Base-by-base conservation (phyloP, 1,140 invertebrate genomes). In the Mizuhopecten yessoensis region DNA sequence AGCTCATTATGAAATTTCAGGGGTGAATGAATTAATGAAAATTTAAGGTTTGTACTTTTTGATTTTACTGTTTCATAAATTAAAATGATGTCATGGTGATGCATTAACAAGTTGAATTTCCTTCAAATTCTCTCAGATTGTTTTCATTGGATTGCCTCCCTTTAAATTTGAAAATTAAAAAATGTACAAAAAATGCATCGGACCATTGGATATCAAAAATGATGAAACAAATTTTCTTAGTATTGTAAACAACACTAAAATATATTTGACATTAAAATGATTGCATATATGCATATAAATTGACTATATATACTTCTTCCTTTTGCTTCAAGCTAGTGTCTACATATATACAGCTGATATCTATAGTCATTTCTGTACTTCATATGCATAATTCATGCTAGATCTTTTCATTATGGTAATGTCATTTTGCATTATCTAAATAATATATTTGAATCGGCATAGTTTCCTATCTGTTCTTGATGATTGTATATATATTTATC, bases 351-450 rank as follows among this genome's bases (percentile, higher is more conserved):
- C 23, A 17, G 17, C 42, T 3, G 1, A 17, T 75, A n/a, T 17
- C n/a, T 29, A 75, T 75, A 75, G 5, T 29, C n/a, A 75, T 29
- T 75, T n/a, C 23, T 75, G 29, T 75, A 75, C 29, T 29, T n/a
- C 57, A 5, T 75, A 75, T 75, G 57, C 57, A 75, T 75, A 75
- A 29, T 75, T 75, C 57, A 75, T 29, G 57, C 57, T 29, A 29
- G n/a, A n/a, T n/a, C n/a, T 75, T 75, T 75, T 75, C 57, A 75
- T 75, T 75, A 75, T 75, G n/a, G 29, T 75, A 75, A n/a, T 29
- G 57, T 75, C 0, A 75, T 5, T 17, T 5, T 75, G 42, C 57
- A 29, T 75, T 75, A 3, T 75, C 1, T n/a, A 5, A 75, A 75
- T 29, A 29, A 75, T 29, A n/a, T 29, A 75, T 75, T 29, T 75